Percentiles rank a stretch among this genome's conserved stretches.
Evolutionary conservation across 2,113 vertebrate genomes (phyloP).

Genomic region (Tachysurus fulvidraco): DNA sequence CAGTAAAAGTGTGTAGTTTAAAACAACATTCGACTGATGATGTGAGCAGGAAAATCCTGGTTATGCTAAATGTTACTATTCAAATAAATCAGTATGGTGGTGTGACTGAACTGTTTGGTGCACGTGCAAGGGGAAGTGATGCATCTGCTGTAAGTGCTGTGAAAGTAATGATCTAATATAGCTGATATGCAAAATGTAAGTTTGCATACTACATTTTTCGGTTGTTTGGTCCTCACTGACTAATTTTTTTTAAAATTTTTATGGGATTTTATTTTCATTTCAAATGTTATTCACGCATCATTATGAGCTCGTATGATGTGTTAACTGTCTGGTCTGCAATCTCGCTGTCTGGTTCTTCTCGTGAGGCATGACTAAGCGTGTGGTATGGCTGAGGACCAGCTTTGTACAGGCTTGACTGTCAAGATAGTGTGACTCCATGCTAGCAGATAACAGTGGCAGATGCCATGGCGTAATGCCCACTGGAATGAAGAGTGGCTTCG

Average conservation of each 20-base stretch:
- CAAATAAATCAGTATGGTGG: neutral
- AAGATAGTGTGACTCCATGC: slow-evolving; percentile 22
- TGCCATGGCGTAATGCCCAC: slow-evolving; percentile 46
- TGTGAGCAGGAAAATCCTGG: neutral
- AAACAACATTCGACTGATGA: neutral
- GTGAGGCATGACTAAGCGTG: neutral
- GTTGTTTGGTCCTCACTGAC: neutral
- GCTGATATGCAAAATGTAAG: no score
- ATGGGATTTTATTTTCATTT: neutral
- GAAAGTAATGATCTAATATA: neutral
- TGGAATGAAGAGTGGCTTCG: neutral
- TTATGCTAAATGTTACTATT: neutral
- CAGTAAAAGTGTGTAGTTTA: neutral
- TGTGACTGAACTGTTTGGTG: neutral
- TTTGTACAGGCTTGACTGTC: slow-evolving; percentile 27
- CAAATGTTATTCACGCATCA: neutral
- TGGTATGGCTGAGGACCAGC: neutral
- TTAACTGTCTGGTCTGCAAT: slow-evolving; percentile 9
- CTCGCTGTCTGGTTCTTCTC: neutral
- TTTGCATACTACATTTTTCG: neutral
- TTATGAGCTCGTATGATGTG: neutral
- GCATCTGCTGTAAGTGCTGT: neutral
- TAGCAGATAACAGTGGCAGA: slow-evolving; percentile 43
- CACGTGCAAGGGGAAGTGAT: neutral
- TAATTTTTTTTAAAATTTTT: no score